These are phyloP conservation scores for Dunckerocampus dactyliophorus DNA, from an alignment of 2,113 vertebrate genomes.

Conservation along the genomic window DNA sequence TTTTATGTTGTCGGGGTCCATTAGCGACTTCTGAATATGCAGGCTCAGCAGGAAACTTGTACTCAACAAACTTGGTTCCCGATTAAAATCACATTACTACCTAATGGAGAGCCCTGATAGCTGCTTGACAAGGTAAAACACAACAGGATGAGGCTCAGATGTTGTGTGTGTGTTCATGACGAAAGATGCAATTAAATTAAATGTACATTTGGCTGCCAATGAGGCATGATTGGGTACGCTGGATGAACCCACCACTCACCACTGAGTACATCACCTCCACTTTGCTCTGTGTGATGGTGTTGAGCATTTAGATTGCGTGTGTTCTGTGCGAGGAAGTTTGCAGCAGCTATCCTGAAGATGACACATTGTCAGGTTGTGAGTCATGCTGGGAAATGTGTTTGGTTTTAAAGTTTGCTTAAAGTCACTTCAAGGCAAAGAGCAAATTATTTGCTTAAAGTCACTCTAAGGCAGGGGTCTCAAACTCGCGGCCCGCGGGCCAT, in stretches of 20 bases:
- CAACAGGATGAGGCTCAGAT: slow-evolving; percentile 18
- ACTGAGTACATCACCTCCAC: slow-evolving; percentile 14
- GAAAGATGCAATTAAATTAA: slow-evolving; percentile 46
- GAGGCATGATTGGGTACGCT: slow-evolving; percentile 24
- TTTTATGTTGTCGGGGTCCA: neutral
- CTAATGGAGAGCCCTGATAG: slow-evolving; percentile 41
- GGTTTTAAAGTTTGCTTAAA: too few species aligned
- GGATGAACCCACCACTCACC: slow-evolving; percentile 29
- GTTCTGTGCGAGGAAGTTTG: too few species aligned
- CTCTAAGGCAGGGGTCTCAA: too few species aligned
- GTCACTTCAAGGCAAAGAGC: too few species aligned
- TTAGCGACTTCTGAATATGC: slow-evolving; percentile 21
- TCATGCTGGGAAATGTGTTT: too few species aligned
- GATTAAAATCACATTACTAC: slow-evolving; percentile 45
- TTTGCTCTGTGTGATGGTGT: slow-evolving; percentile 10
- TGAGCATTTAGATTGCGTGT: neutral
- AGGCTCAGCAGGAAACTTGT: slow-evolving; percentile 58
- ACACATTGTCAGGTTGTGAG: too few species aligned
- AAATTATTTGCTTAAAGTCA: too few species aligned
- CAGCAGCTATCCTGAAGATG: too few species aligned
- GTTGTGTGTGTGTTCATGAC: slow-evolving; percentile 38
- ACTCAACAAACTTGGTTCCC: slow-evolving; percentile 23
- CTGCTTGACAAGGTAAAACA: slow-evolving; percentile 37
- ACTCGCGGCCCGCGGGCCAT: too few species aligned
- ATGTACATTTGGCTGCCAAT: slow-evolving; percentile 48